Percentiles rank a stretch among this genome's conserved stretches.
Evolutionary conservation across 2,888 invertebrate genomes (phyloP).

Genomic region (Melitaea athalia): DNA sequence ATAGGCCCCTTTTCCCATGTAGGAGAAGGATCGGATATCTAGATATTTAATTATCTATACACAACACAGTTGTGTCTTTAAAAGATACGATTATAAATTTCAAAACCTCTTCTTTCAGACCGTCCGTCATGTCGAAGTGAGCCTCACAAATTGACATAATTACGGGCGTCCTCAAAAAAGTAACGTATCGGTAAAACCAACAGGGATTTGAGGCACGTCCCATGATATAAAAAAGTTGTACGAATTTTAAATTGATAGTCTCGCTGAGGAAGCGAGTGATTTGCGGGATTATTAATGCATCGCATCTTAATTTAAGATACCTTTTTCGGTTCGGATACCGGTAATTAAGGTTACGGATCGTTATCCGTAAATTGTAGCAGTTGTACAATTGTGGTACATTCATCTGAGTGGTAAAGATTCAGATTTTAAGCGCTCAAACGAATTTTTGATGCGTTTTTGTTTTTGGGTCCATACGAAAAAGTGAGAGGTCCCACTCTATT

Average conservation of each 20-base stretch:
- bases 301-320: slow-evolving; percentile 16
- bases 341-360: slow-evolving; percentile 20
- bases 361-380: slow-evolving; percentile 9
- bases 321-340: slow-evolving; percentile 17
- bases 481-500: too few species aligned
- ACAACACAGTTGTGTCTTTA: too few species aligned
- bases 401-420: too few species aligned
- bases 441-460: too few species aligned
- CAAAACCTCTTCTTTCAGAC: background rate
- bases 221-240: slow-evolving; percentile 20
- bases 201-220: slow-evolving; percentile 5
- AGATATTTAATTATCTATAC: too few species aligned
- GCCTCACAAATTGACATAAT: slow-evolving; percentile 8
- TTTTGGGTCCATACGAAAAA: too few species aligned
- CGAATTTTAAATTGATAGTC: slow-evolving; percentile 29
- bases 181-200: slow-evolving; percentile 8
- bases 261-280: slow-evolving; percentile 22
- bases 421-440: too few species aligned
- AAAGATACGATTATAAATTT: background rate
- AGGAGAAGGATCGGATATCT: too few species aligned
- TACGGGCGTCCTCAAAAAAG: background rate
- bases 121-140: background rate
- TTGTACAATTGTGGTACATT: background rate
- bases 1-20: too few species aligned
- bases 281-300: slow-evolving; percentile 22